Evolutionary conservation across 2,113 vertebrate species (phyloP), one percentile per base, ranked within the genome.

Genomic region (Glaucidium brasilianum): DNA sequence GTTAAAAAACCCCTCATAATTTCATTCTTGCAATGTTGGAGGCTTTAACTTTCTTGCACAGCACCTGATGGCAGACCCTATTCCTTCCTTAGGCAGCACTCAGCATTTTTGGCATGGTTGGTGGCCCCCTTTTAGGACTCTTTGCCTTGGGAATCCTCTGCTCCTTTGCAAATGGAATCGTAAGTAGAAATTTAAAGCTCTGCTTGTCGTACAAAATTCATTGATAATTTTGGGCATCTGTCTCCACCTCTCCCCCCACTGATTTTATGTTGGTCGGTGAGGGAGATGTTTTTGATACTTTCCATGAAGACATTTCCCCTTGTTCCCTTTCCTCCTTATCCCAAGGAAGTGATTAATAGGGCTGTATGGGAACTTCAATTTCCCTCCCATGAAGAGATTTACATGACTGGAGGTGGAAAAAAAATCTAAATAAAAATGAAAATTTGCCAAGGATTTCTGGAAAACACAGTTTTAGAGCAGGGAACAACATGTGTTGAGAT

Each of bases 101-200:
- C 94, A 99, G 99, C 86, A 98, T 99, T 97, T 99, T 99, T 97
- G 99, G 99, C 56, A 99, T 99, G 98, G 93, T 99, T 53, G 99
- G 99, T 62, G 99, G 99, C 35, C 99, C 99, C 49, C 99, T 99
- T 73, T 93, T 99, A 56, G 99, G 99, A 47, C 96, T 99, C 8
- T 99, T 99, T 98, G 8, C 98, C 39, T 96, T 99, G 93, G 99
- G 99, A 79, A 99, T 99, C 96, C 97, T 99, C 84, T 99, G 98
- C 94, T 99, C 98, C 63, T 99, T 98, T 95, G 90, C 98, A 87
- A 99, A 99, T 95, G 98, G 98, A 85, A 89, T 83, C 58, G 99
- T 99, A 98, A 99, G 99, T 99, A 98, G 60, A 90, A 94, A 74
- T 77, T 47, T 56, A 78, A 73, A 94, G 41, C 11, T 49, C 5